Percentiles rank a stretch among this genome's conserved stretches.
These are phyloP conservation scores for Crax fasciolata DNA, from an alignment of 2,797 vertebrate species.

Conservation along the genomic window DNA sequence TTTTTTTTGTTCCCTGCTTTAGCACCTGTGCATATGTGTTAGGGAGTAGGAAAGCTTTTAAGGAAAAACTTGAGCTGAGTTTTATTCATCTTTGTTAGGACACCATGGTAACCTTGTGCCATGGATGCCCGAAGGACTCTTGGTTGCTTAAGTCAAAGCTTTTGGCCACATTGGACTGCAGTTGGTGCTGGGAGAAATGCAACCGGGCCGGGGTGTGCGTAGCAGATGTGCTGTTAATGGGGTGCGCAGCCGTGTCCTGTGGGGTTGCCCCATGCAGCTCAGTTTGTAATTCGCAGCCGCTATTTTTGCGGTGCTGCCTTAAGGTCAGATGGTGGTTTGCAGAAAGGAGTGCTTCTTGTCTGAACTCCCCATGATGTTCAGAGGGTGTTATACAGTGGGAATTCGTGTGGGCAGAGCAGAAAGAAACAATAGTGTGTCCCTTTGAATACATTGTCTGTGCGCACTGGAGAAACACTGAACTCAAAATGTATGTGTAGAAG, in stretches of 20 bases:
- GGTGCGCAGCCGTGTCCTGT: fast-evolving
- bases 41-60: background rate
- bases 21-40: background rate
- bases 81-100: background rate
- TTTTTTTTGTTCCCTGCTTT: background rate
- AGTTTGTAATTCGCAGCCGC: background rate
- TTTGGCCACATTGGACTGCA: background rate
- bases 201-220: fast-evolving
- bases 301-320: fast-evolving
- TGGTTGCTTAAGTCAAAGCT: background rate
- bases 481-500: background rate
- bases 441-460: background rate
- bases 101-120: background rate
- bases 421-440: background rate
- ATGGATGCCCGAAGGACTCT: background rate
- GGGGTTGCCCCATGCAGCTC: background rate
- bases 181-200: background rate
- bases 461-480: background rate
- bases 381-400: background rate
- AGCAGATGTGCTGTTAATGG: background rate
- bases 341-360: background rate
- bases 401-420: slow-evolving; percentile 64
- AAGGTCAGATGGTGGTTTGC: background rate
- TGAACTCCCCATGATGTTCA: background rate
- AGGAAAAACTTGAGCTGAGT: fast-evolving